These are phyloP conservation scores for Halesus radiatus DNA, from an alignment of 1,140 invertebrate genomes.

Conservation along the genomic window DNA sequence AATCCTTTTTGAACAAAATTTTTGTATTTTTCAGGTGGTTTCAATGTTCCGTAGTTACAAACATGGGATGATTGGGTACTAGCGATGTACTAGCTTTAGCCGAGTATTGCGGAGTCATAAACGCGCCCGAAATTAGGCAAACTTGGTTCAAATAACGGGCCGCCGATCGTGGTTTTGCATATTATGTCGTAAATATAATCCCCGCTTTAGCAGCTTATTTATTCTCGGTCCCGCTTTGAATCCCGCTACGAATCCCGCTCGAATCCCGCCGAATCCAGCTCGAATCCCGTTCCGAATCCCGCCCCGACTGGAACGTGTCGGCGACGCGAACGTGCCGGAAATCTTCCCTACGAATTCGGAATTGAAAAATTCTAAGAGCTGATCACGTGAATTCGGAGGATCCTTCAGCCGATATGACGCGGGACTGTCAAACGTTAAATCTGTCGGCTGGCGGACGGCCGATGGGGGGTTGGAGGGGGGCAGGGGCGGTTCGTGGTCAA, in stretches of 20 bases:
- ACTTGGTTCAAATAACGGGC: not conserved
- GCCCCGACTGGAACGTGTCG: conserved; percentile 3
- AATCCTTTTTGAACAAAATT: too few relatives aligned
- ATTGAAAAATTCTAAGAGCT: conserved; percentile 37
- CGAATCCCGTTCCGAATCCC: not conserved
- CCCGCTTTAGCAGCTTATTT: conserved; percentile 36
- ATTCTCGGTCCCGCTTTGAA: conserved; percentile 16
- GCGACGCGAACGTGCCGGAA: conserved; percentile 36
- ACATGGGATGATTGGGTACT: too few relatives aligned
- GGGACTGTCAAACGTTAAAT: not conserved
- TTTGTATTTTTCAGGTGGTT: too few relatives aligned
- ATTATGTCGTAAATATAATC: conserved; percentile 46
- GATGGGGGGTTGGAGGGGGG: too few relatives aligned
- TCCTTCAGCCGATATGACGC: conserved; percentile 13
- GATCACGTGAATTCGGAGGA: conserved; percentile 36
- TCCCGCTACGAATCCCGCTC: not conserved
- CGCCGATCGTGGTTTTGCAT: conserved; percentile 30
- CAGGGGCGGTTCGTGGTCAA: too few relatives aligned
- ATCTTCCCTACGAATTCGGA: conserved; percentile 33
- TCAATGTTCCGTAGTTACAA: too few relatives aligned
- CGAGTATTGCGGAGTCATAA: not conserved
- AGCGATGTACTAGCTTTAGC: too few relatives aligned
- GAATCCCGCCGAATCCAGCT: conserved; percentile 16
- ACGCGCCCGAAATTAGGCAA: not conserved
- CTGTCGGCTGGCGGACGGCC: too few relatives aligned